Conservation (phyloP, 1,140 invertebrate species). For the Zaprionus ornatus region DNA sequence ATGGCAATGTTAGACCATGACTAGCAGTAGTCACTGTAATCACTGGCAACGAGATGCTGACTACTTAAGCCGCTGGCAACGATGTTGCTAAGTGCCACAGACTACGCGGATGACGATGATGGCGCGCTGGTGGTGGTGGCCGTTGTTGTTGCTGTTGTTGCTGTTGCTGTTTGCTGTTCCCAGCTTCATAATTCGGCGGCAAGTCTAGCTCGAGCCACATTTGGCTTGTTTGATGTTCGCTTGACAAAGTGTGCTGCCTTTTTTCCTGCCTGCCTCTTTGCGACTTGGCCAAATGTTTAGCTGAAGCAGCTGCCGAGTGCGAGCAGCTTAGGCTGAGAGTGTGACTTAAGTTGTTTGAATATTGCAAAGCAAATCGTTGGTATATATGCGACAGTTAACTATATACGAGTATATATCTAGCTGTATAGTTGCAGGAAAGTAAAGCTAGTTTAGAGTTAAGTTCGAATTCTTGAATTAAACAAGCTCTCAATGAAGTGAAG, state of each 20-base stretch:
- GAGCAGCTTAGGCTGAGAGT: not conserved
- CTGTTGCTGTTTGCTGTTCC: not conserved
- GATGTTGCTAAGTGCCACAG: constrained; percentile 66
- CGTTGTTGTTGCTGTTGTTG: constrained; percentile 15
- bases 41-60: constrained; percentile 56
- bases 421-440: not conserved
- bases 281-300: not conserved
- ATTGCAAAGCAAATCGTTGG: not conserved
- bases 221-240: constrained; percentile 29
- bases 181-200: not conserved
- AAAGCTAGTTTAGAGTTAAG: not conserved
- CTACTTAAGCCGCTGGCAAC: constrained; percentile 73
- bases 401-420: not conserved
- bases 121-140: constrained; percentile 22
- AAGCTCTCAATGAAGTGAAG: not conserved
- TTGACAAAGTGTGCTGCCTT: constrained; percentile 24
- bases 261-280: not conserved
- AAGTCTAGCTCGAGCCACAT: constrained; percentile 31
- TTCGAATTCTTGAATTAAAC: not conserved
- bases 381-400: not conserved
- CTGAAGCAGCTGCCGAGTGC: not conserved
- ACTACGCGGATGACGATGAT: constrained; percentile 12
- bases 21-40: constrained; percentile 58
- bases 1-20: constrained; percentile 64
- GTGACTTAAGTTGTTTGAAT: not conserved